Base-by-base conservation (phyloP, 2,113 vertebrate genomes). In the Carollia perspicillata region DNA sequence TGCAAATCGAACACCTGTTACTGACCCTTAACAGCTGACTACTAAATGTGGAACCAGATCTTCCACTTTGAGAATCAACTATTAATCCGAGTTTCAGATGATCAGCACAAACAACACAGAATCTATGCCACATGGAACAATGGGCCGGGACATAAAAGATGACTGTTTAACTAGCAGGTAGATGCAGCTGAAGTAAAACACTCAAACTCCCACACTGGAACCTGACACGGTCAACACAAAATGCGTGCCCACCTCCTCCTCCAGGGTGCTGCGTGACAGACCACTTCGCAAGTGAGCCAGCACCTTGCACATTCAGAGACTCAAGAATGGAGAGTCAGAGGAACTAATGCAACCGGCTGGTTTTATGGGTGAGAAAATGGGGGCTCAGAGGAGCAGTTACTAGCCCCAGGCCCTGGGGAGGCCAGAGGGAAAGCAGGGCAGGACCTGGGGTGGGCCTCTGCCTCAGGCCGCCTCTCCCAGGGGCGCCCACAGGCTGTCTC, bases 1-100 rank as follows among this genome's bases (percentile, higher is more conserved):
- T 92, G 49, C 77, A 80, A 90, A 87, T 17, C 6, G 55, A 77
- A 95, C 81, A 95, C 95, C 96, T 95, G 90, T 65, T 66, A 83
- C 66, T 80, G 86, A 47, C 58, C 94, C 89, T 96, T 68, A 80
- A 85, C 47, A 84, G 60, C 47, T 44, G 88, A 75, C 95, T 69
- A 63, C 83, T 65, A 69, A 94, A 81, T 69, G 80, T 65, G 58
- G 90, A 95, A 92, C 79, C n/a, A 65, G 8, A 63, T 2, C 58
- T 65, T 87, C 42, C 78, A n/a, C 71, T 58, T 11, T 68, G 40
- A 79, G 30, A 69, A 84, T 33, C 30, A 6, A 58, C 53, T 17
- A 66, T 17, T 58, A 30, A 10, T 0, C 7, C 33, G 60, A 8
- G 55, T 44, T 88, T 84, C 65, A 51, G 79, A 51, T 6, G 5